Evolutionary conservation across 2,797 vertebrate species (phyloP), one percentile per base, ranked within the genome.

Genomic region (Thaleichthys pacificus): DNA sequence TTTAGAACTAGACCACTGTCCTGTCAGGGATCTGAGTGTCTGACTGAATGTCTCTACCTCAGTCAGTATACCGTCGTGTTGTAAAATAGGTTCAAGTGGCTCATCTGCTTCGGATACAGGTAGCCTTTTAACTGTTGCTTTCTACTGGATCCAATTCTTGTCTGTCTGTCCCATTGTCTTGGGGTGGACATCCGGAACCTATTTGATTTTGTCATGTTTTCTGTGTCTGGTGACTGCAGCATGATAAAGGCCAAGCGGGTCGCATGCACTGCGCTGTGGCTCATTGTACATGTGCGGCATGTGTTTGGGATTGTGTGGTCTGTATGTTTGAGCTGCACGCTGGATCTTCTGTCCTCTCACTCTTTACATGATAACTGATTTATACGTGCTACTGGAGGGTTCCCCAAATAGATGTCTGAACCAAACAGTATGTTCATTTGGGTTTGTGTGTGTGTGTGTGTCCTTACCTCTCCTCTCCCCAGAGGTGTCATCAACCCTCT

Each of bases 401-500:
- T 47, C 9, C 42, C 42, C 2, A 47, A 47, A 47, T 14, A 47
- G 42, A 47, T 47, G 42, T 47, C 42, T 47, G 42, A 47, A 47
- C 11, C 3, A 56, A 17, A 56, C 17, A 1, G 17, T n/a, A 56
- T 56, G 15, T 56, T 17, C 66, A 12, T 71, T 26, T 69, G 51
- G 68, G 61, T 64, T 17, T 78, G 35, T 35, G 57, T 42, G 30
- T 69, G 68, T 19, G 21, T 62, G 69, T 49, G 35, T 63, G 68
- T 61, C 17, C 24, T 51, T 21, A 17, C 19, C 42, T 4, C 17
- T 73, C 26, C 76, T 63, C 0, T 21, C 66, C 74, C 9, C 89
- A 99, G 97, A 92, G 97, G 97, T 17, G 86, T 98, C 80, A 99
- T 99, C 85, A 96, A 95, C 82, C 95, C 96, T 0, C 95, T 96